Percentiles rank a stretch among this genome's conserved stretches.
phyloP scores from a whole-genome alignment of 2,888 invertebrate species.

The Seira sanloemensis region DNA sequence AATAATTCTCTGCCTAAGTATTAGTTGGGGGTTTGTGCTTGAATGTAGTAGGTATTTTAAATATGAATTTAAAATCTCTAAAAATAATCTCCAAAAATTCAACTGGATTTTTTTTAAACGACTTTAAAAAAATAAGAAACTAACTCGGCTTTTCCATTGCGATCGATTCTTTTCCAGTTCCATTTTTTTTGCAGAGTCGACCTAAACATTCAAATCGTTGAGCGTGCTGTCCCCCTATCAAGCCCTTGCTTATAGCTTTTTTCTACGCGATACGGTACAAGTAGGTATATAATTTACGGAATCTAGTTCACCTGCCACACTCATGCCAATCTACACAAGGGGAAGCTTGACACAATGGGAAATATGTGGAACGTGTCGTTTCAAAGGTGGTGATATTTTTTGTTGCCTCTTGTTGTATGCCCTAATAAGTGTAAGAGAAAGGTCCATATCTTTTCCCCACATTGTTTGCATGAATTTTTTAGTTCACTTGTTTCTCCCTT shows the following conservation, averaged over 20 bases:
- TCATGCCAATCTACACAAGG: too few species aligned
- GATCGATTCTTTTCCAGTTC: slow-evolving; percentile 17
- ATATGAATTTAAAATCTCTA: too few species aligned
- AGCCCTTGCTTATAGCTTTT: too few species aligned
- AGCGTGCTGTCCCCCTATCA: background rate
- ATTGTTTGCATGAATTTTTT: background rate
- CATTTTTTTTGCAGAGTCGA: background rate
- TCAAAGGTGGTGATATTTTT: too few species aligned
- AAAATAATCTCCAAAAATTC: too few species aligned
- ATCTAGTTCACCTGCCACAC: slow-evolving; percentile 35
- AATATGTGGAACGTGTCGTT: slow-evolving; percentile 39
- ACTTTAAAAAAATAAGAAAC: too few species aligned
- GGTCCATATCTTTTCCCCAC: slow-evolving; percentile 14
- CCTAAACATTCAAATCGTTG: slow-evolving; percentile 32
- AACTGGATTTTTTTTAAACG: too few species aligned
- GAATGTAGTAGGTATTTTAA: too few species aligned
- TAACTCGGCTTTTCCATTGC: background rate
- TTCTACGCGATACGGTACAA: background rate
- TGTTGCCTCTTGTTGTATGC: too few species aligned
- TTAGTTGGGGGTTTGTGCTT: too few species aligned
- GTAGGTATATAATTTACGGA: background rate
- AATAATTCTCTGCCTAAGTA: too few species aligned
- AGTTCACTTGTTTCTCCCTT: background rate
- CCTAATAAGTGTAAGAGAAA: slow-evolving; percentile 6
- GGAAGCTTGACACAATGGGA: too few species aligned